phyloP scores from a whole-genome alignment of 2,888 invertebrate species.

The Caenorhabditis virilis region DNA sequence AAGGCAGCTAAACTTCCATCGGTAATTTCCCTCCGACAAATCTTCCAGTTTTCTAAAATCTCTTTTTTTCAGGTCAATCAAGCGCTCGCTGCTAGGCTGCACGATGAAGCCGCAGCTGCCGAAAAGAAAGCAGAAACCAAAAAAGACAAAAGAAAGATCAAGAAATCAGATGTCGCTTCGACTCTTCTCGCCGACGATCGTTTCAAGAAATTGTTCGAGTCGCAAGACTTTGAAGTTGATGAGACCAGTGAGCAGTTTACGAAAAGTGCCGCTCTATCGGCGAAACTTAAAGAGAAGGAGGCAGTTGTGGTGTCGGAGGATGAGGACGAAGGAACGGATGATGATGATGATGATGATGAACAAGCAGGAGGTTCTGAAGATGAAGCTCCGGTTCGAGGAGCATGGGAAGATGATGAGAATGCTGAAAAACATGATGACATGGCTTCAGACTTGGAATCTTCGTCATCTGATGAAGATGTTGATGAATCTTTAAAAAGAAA shows the following conservation, averaged over 20 bases:
- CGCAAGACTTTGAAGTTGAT: conserved; percentile 77
- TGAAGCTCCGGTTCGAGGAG: conserved; percentile 5
- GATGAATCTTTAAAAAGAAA: conserved; percentile 29
- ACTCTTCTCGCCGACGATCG: conserved; percentile 83
- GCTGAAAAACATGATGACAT: conserved; percentile 16
- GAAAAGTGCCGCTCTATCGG: conserved; percentile 16
- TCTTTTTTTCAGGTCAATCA: conserved; percentile 46
- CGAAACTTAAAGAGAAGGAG: conserved; percentile 22
- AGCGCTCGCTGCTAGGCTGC: conserved; percentile 57
- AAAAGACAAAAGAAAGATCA: conserved; percentile 46
- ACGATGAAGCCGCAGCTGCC: conserved; percentile 32
- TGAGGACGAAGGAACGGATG: conserved; percentile 32
- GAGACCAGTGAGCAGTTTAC: conserved; percentile 42
- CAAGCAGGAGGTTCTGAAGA: conserved; percentile 22
- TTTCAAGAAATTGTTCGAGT: conserved; percentile 86
- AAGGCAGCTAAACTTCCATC: conserved; percentile 47
- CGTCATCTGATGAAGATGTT: conserved; percentile 24
- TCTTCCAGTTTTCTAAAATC: background rate
- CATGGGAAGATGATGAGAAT: conserved; percentile 25
- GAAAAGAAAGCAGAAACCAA: conserved; percentile 24
- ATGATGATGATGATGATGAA: conserved; percentile 27
- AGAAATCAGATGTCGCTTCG: conserved; percentile 48
- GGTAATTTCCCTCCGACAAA: too few relatives aligned
- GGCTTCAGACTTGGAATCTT: conserved; percentile 22
- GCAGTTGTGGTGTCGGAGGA: conserved; percentile 13